Evolutionary conservation across 2,113 vertebrate species (phyloP), one percentile per base, ranked within the genome.

Genomic region (Varanus salvator): DNA sequence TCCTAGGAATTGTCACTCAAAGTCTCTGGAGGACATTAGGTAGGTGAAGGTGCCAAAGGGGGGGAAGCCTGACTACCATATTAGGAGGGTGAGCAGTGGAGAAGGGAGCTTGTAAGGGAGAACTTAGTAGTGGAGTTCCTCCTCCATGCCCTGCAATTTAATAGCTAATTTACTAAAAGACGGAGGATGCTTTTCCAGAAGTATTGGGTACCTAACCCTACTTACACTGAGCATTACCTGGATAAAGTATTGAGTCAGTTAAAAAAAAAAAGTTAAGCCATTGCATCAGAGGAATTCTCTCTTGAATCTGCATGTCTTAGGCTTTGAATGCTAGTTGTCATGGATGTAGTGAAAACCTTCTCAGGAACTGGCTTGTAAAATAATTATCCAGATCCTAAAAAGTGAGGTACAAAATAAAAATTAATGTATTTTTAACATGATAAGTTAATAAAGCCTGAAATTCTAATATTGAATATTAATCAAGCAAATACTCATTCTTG

Each of bases 391-490:
- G 25, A 74, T 31, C 29, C 80, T 74, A 83, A 64, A 60, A 75
- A 60, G 34, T 74, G 69, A 34, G 60, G 8, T 29, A 44, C 17
- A 83, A 87, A 80, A 80, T 69, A 87, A 87, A 19, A 87, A 44
- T 77, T 11, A 74, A 21, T 50, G 15, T 23, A 19, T 71, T 54
- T 64, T 90, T 85, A 80, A 15, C 69, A 44, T 23, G 12, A 90
- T 31, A 31, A 71, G 38, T 54, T 77, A 77, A 84, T 29, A 84
- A 86, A 85, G 57, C 44, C 57, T 77, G 17, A 83, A 84, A 84
- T 52, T 89, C 38, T 77, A 68, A 77, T 89, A 84, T 34, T 44
- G 8, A 29, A 21, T 68, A n/a, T 89, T 77, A 89, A 76, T 44
- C 44, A 64, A 68, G 68, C 71, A 50, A 27, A 34, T 3, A 86